Conservation (phyloP, 1,140 invertebrate genomes). For the Brachionus paranguensis region DNA sequence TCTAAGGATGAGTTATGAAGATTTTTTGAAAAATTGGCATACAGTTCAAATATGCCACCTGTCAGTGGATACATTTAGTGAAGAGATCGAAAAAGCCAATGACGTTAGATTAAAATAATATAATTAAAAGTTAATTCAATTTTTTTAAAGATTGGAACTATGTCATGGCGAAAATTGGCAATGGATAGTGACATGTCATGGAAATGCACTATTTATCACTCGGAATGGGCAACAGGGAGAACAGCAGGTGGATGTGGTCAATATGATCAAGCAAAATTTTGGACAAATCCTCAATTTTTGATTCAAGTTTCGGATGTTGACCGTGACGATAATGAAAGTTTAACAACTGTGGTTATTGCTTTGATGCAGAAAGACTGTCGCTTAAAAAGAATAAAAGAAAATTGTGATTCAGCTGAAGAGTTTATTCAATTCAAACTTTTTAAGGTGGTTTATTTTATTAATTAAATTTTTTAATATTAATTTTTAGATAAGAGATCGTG, state of each 20-base stretch:
- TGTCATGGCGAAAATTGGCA: conserved; percentile 32
- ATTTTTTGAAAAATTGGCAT: conserved; percentile 26
- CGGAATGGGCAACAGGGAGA: conserved; percentile 8
- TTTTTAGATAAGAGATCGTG: not conserved
- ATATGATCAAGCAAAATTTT: conserved; percentile 18
- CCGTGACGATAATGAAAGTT: not conserved
- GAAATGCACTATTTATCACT: conserved; percentile 14
- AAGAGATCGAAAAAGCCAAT: not conserved
- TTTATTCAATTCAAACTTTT: conserved; percentile 40
- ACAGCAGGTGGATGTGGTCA: conserved; percentile 41
- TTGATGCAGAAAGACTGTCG: conserved; percentile 35
- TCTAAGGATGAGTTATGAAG: conserved; percentile 27
- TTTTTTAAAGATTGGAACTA: conserved; percentile 17
- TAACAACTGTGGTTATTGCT: conserved; percentile 11
- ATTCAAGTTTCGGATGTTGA: conserved; percentile 31
- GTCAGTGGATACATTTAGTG: not conserved
- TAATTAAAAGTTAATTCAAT: not conserved
- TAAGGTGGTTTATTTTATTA: not conserved
- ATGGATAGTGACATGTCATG: conserved; percentile 12
- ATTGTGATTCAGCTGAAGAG: conserved; percentile 22
- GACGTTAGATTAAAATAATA: not conserved
- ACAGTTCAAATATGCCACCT: conserved; percentile 39
- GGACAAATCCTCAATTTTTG: conserved; percentile 41
- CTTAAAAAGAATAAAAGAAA: conserved; percentile 16
- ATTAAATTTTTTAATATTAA: not conserved